Conservation (phyloP, 2,888 invertebrate genomes). For the Cheilosia vulpina region DNA sequence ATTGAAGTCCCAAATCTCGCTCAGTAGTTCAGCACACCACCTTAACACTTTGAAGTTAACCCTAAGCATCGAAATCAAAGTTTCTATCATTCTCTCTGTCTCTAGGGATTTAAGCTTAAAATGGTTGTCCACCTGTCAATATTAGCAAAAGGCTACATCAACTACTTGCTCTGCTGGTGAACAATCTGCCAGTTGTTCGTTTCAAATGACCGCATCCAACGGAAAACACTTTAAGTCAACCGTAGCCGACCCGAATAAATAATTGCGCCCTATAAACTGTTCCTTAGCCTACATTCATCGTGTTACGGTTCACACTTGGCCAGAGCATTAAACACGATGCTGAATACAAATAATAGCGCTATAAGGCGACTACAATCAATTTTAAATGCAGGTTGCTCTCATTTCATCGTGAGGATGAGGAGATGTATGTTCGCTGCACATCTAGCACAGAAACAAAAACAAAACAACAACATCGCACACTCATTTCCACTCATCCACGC, state of each 20-base stretch:
- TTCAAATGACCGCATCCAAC: background rate
- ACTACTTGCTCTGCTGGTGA: too few relatives aligned
- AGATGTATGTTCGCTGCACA: background rate
- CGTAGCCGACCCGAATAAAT: constrained; percentile 34
- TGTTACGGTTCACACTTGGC: background rate
- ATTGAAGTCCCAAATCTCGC: too few relatives aligned
- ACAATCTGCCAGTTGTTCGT: background rate
- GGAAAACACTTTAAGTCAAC: constrained; percentile 5
- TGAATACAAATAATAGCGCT: constrained; percentile 16
- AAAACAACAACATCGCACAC: background rate
- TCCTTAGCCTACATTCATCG: constrained; percentile 20
- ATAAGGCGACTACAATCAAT: constrained; percentile 23
- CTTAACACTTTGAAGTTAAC: too few relatives aligned
- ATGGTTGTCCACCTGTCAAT: too few relatives aligned
- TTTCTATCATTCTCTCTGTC: too few relatives aligned
- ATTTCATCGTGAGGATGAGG: background rate
- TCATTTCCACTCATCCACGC: background rate
- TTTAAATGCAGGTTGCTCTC: constrained; percentile 29
- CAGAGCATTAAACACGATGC: background rate
- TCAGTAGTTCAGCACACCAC: too few relatives aligned
- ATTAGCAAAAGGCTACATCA: too few relatives aligned
- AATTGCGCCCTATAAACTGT: constrained; percentile 8
- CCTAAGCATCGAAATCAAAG: too few relatives aligned
- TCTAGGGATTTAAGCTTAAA: too few relatives aligned
- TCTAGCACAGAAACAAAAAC: constrained; percentile 3